phyloP scores from a whole-genome alignment of 2,113 vertebrate genomes.

The Ciconia boyciana region DNA sequence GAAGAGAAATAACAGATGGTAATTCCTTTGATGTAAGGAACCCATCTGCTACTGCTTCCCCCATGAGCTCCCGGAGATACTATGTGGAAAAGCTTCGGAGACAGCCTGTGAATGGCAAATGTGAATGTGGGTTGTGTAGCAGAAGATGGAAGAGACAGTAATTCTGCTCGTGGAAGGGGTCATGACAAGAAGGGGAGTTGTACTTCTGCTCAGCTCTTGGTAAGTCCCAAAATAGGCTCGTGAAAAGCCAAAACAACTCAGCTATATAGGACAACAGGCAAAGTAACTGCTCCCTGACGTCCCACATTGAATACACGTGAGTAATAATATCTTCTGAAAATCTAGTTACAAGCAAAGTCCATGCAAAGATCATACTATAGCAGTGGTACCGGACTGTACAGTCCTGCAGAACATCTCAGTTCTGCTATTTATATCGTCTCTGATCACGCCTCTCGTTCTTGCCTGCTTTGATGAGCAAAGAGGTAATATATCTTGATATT shows the following conservation, averaged over 20 bases:
- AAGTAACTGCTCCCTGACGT: background rate
- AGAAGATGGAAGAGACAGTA: background rate
- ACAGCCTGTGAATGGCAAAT: background rate
- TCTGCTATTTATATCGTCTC: background rate
- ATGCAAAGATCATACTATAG: accelerated
- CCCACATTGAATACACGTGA: background rate
- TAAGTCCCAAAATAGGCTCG: background rate
- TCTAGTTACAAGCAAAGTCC: background rate
- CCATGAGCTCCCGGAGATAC: background rate
- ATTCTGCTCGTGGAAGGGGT: background rate
- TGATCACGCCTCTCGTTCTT: background rate
- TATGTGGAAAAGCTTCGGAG: background rate
- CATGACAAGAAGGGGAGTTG: background rate
- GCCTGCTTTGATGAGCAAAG: background rate
- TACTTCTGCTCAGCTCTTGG: background rate
- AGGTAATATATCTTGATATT: background rate
- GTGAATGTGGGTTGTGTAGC: background rate
- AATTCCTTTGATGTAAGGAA: conserved; percentile 12
- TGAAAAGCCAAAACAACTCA: background rate
- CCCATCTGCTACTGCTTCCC: conserved; percentile 34
- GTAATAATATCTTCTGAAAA: background rate
- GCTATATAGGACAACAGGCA: background rate
- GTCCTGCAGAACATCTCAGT: background rate
- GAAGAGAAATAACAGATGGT: conserved; percentile 43
- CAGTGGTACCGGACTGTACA: background rate